Conservation (phyloP, 2,113 vertebrate species). For the Labeo catla region DNA sequence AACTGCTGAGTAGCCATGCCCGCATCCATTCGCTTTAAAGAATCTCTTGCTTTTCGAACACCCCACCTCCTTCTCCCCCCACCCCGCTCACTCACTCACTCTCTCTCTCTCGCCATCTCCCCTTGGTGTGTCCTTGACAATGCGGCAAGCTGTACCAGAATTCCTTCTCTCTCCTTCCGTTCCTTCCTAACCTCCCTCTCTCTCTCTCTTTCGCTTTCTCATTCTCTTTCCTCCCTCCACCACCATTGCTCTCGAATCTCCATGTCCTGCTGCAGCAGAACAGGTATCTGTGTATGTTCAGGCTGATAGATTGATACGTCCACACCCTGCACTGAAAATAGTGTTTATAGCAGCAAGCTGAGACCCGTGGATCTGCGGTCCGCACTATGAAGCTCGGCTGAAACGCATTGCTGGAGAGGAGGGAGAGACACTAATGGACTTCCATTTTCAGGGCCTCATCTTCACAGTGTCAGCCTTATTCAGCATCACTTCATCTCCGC, state of each 20-base stretch:
- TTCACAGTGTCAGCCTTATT: conserved; percentile 56
- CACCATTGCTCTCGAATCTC: conserved; percentile 57
- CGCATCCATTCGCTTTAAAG: conserved; percentile 58
- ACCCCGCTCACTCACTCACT: conserved; percentile 51
- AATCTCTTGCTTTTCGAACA: conserved; percentile 42
- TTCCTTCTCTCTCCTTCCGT: conserved; percentile 65
- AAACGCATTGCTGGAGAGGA: conserved; percentile 45
- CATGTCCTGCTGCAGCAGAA: conserved; percentile 69
- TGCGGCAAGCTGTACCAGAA: conserved; percentile 80
- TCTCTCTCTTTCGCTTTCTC: conserved; percentile 36
- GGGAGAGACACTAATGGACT: conserved; percentile 49
- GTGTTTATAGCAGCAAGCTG: conserved; percentile 44
- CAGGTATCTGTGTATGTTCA: conserved; percentile 52
- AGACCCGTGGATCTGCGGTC: conserved; percentile 15
- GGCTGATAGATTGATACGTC: conserved; percentile 42
- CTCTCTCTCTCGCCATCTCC: conserved; percentile 70
- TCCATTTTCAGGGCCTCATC: conserved; percentile 58
- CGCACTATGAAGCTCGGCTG: conserved; percentile 20
- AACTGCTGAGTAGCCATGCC: conserved; percentile 71
- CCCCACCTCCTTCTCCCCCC: conserved; percentile 50
- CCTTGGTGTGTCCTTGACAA: conserved; percentile 85
- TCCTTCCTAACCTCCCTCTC: conserved; percentile 34
- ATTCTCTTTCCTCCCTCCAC: conserved; percentile 52
- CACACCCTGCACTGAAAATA: conserved; percentile 44
- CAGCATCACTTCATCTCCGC: conserved; percentile 53